Evolutionary conservation across 2,113 vertebrate species (phyloP), one percentile per base, ranked within the genome.

Genomic region (Sardina pilchardus): DNA sequence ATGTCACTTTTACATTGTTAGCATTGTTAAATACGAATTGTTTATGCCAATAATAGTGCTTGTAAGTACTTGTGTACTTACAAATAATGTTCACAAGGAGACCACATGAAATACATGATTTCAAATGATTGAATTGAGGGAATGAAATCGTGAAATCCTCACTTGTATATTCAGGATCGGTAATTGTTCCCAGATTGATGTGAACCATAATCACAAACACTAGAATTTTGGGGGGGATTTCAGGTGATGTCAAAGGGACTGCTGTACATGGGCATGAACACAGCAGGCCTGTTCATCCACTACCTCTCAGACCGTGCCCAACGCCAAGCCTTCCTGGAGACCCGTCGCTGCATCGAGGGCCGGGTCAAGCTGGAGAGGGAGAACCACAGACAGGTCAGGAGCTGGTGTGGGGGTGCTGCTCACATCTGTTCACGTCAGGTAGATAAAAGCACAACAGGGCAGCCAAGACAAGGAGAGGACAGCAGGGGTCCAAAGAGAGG

Each of bases 221-320:
- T 30, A 24, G 17, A 59, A 17, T 71, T 30, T 78, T 12, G 6
- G 30, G 30, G 30, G 30, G 1, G 4, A 16, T 50, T 83, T 45
- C 90, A 98, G 97, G 94, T 97, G 85, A 89, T 94, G 1, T 96
- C 96, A 9, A 96, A 97, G 91, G 95, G 93, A 21, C 92, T 97
- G 85, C 89, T 98, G 50, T 97, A 97, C 91, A 95, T 97, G 95
- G 96, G 96, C 42, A 97, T 98, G 97, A 98, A 98, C 94, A 97
- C 95, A 0, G 97, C 96, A 0, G 97, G 97, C 17, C 95, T 97
- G 90, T 97, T 96, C 94, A 98, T 98, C 75, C 97, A 97, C 81
- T 98, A 97, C 94, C 95, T 98, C 86, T 97, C 97, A 0, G 97
- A 97, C 88, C 91, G 96, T 43, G 96, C 97, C 6, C 97, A 97